phyloP scores from a whole-genome alignment of 2,113 vertebrate species.

The Numida meleagris region DNA sequence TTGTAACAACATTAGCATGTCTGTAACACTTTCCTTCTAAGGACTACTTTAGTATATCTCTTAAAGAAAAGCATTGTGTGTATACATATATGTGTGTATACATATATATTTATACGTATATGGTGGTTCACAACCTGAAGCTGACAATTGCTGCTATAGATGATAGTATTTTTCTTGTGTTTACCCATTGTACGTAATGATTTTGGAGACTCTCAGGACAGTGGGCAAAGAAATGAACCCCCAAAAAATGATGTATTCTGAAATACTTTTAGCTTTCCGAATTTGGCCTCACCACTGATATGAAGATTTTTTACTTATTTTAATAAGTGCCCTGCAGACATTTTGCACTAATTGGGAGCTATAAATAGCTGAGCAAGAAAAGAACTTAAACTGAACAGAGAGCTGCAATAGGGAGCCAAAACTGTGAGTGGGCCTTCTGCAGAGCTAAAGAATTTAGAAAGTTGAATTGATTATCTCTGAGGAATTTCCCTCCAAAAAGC shows the following conservation, averaged over 20 bases:
- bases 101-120: neutral
- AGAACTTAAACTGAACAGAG: neutral
- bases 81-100: too few relatives aligned
- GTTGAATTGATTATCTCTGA: neutral
- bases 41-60: neutral
- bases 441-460: neutral
- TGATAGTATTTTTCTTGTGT: neutral
- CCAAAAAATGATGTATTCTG: neutral
- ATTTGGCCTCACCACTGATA: neutral
- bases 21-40: neutral
- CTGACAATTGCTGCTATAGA: neutral
- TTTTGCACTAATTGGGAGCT: slow-evolving; percentile 24
- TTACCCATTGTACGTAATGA: neutral
- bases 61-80: neutral
- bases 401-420: neutral
- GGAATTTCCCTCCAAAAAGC: neutral
- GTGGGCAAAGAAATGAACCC: neutral
- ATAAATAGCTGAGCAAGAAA: slow-evolving; percentile 13
- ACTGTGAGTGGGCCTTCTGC: slow-evolving; percentile 21
- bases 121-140: neutral
- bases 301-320: neutral
- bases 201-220: neutral
- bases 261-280: neutral
- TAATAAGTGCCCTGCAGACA: neutral
- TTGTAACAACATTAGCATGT: neutral